Evolutionary conservation across 2,113 vertebrate species (phyloP).

Genomic region (Oxyura jamaicensis): DNA sequence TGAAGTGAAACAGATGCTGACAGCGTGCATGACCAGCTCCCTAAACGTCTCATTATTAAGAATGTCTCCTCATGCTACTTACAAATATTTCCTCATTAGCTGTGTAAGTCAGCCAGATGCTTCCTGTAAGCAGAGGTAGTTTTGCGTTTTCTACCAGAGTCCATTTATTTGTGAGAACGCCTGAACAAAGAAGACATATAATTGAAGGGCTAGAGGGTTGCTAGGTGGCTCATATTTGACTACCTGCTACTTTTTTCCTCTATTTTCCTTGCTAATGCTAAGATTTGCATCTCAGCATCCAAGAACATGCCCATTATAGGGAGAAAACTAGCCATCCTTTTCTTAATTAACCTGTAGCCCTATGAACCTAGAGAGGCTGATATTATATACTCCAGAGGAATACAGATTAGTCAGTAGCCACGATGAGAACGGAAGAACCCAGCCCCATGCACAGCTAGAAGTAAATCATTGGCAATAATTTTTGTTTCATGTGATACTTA

Average conservation of each 20-base stretch:
- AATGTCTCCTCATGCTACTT: not conserved
- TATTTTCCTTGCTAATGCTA: slow-evolving; percentile 29
- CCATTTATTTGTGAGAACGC: not conserved
- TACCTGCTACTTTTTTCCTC: not conserved
- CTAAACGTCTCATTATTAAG: not conserved
- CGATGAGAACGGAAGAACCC: not conserved
- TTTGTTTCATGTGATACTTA: not conserved
- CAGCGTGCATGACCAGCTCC: not conserved
- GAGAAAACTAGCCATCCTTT: not conserved
- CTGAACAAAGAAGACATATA: not conserved
- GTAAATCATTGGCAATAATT: not conserved
- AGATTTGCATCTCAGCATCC: not conserved
- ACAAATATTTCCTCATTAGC: not conserved
- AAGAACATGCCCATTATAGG: not conserved
- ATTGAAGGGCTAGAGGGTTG: not conserved
- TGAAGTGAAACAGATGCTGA: not conserved
- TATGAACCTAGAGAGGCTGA: not conserved
- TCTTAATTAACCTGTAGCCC: not conserved
- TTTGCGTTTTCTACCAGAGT: not conserved
- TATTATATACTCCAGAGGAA: not conserved
- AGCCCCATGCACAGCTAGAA: not conserved
- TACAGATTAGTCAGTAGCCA: not conserved
- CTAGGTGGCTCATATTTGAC: not conserved
- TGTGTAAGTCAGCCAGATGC: not conserved
- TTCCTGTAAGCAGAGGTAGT: not conserved